phyloP scores from a whole-genome alignment of 2,888 invertebrate species.

The Chrysodeixis includens region DNA sequence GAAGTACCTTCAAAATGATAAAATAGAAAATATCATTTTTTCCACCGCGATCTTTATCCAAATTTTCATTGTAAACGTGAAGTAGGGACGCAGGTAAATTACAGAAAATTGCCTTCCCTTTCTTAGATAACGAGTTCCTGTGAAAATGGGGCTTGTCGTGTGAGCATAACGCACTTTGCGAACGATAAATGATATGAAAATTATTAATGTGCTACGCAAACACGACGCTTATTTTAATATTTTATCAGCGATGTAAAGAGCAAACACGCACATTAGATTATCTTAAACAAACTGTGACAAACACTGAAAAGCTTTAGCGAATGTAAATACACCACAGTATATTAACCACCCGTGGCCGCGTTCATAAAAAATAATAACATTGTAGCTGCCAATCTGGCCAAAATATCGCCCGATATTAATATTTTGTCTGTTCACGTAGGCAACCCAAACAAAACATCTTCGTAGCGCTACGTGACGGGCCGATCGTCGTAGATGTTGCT shows the following conservation, averaged over 20 bases:
- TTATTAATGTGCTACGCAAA: constrained; percentile 44
- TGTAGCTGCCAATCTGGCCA: constrained; percentile 7
- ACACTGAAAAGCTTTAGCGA: constrained; percentile 24
- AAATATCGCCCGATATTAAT: constrained; percentile 24
- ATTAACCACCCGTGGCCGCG: not conserved
- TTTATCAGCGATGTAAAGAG: constrained; percentile 38
- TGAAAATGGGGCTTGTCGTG: constrained; percentile 57
- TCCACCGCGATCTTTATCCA: constrained; percentile 36
- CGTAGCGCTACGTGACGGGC: constrained; percentile 61
- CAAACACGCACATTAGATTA: constrained; percentile 46
- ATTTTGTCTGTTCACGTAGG: constrained; percentile 37
- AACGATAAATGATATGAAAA: constrained; percentile 56
- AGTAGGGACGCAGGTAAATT: constrained; percentile 67
- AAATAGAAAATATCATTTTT: constrained; percentile 31
- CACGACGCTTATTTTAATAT: constrained; percentile 44
- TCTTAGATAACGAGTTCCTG: constrained; percentile 67
- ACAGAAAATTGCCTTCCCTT: constrained; percentile 73
- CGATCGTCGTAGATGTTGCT: constrained; percentile 57
- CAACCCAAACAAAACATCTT: constrained; percentile 63
- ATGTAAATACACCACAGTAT: constrained; percentile 19
- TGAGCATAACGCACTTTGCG: constrained; percentile 54
- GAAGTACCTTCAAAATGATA: constrained; percentile 2
- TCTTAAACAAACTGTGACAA: constrained; percentile 38
- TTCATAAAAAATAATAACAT: not conserved
- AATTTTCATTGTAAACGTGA: constrained; percentile 63